phyloP scores from a whole-genome alignment of 2,113 vertebrate species.

The Nothobranchius furzeri region DNA sequence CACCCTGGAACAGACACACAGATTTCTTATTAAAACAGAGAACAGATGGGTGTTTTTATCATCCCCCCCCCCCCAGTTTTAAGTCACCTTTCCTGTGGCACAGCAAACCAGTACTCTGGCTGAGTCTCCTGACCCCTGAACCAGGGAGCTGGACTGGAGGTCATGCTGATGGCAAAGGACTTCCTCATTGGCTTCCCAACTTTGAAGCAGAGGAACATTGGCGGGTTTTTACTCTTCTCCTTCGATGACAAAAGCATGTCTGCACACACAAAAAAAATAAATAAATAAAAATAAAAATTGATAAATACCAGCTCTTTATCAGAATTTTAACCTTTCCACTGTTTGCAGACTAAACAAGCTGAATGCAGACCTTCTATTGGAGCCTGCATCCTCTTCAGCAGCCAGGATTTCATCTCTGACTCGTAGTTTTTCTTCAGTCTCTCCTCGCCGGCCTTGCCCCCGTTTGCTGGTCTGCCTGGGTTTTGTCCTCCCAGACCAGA shows the following conservation, averaged over 20 bases:
- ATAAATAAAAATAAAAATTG: not conserved
- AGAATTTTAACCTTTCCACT: no score
- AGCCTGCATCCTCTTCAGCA: slow-evolving; percentile 92
- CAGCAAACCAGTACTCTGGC: slow-evolving; percentile 98
- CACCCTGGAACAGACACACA: slow-evolving; percentile 80
- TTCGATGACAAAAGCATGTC: slow-evolving; percentile 94
- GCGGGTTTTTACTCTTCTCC: slow-evolving; percentile 95
- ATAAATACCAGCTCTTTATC: not conserved
- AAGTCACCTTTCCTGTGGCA: slow-evolving; percentile 92
- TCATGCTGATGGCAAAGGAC: slow-evolving; percentile 86
- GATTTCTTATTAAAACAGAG: not conserved
- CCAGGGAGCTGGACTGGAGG: slow-evolving; percentile 81
- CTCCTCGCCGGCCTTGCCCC: slow-evolving; percentile 51
- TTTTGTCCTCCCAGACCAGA: slow-evolving; percentile 57
- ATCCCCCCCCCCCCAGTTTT: not conserved
- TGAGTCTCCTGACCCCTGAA: slow-evolving; percentile 83
- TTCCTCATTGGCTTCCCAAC: slow-evolving; percentile 98
- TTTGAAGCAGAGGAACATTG: slow-evolving; percentile 99
- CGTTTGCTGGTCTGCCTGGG: slow-evolving; percentile 60
- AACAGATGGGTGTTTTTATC: not conserved
- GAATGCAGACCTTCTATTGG: slow-evolving; percentile 90
- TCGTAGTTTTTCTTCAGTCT: slow-evolving; percentile 80
- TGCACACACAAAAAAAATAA: slow-evolving; percentile 56
- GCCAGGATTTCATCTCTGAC: slow-evolving; percentile 86
- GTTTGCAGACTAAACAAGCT: not conserved